Evolutionary conservation across 2,797 vertebrate species (phyloP).

Genomic region (Argya squamiceps): DNA sequence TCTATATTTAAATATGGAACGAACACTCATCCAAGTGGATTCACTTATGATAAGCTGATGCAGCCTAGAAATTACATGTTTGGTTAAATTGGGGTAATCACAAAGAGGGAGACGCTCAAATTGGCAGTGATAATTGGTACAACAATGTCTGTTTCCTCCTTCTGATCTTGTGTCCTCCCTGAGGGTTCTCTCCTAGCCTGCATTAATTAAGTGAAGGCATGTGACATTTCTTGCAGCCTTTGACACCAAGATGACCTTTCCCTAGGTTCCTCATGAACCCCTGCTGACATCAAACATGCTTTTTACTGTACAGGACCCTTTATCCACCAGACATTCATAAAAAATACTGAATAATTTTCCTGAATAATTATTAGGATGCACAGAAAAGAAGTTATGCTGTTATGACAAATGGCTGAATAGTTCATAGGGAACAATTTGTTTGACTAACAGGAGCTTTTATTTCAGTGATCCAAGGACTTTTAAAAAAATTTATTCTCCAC

Average conservation of each 20-base stretch:
- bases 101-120: constrained; percentile 17
- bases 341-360: background rate
- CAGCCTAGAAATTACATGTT: constrained; percentile 52
- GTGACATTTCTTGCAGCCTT: constrained; percentile 46
- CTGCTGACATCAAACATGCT: background rate
- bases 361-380: background rate
- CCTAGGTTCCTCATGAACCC: background rate
- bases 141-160: constrained; percentile 14
- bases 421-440: background rate
- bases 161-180: constrained; percentile 27
- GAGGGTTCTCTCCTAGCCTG: background rate
- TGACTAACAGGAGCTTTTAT: background rate
- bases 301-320: constrained; percentile 4
- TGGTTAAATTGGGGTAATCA: constrained; percentile 41
- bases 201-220: constrained; percentile 47
- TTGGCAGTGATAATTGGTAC: constrained; percentile 31
- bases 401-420: background rate
- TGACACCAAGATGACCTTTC: constrained; percentile 48
- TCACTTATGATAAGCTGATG: constrained; percentile 48
- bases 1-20: constrained; percentile 58
- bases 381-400: background rate
- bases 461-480: background rate
- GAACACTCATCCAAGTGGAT: constrained; percentile 29
- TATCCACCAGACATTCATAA: background rate
- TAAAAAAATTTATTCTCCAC: background rate